These are phyloP conservation scores for Cariama cristata DNA, from an alignment of 2,113 vertebrate genomes.

Conservation along the genomic window DNA sequence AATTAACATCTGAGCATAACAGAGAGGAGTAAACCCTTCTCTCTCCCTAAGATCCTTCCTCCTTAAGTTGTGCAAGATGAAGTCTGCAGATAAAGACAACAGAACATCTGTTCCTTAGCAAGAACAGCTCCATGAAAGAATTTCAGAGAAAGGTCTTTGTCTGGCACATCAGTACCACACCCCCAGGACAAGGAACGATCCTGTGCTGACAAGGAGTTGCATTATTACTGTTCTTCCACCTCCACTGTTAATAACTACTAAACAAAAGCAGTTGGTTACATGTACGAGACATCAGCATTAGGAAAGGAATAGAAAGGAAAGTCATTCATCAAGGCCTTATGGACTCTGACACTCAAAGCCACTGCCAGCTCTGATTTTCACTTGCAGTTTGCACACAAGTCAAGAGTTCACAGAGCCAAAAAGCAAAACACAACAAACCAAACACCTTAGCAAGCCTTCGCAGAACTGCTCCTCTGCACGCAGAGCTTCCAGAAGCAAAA, in stretches of 20 bases:
- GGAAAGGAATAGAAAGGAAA: not conserved
- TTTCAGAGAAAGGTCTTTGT: not conserved
- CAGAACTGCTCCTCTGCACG: not conserved
- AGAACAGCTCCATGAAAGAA: not conserved
- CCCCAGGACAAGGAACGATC: not conserved
- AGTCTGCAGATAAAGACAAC: not conserved
- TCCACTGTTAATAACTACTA: not conserved
- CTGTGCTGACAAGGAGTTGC: not conserved
- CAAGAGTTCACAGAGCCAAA: not conserved
- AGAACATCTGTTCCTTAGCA: not conserved
- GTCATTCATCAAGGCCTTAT: not conserved
- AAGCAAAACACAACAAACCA: rapidly evolving
- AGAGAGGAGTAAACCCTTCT: not conserved
- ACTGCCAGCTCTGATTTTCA: not conserved
- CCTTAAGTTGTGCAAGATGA: not conserved
- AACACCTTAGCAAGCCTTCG: not conserved
- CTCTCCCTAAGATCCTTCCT: not conserved
- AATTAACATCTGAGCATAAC: constrained; percentile 16
- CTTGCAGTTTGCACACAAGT: rapidly evolving
- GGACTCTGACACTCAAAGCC: not conserved
- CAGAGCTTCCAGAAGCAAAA: not conserved
- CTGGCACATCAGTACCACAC: not conserved
- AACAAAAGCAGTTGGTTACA: not conserved
- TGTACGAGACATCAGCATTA: rapidly evolving
- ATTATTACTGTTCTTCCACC: not conserved